Evolutionary conservation across 2,888 invertebrate genomes (phyloP), one percentile per base, ranked within the genome.

Genomic region (Ennomos fuscantarius): DNA sequence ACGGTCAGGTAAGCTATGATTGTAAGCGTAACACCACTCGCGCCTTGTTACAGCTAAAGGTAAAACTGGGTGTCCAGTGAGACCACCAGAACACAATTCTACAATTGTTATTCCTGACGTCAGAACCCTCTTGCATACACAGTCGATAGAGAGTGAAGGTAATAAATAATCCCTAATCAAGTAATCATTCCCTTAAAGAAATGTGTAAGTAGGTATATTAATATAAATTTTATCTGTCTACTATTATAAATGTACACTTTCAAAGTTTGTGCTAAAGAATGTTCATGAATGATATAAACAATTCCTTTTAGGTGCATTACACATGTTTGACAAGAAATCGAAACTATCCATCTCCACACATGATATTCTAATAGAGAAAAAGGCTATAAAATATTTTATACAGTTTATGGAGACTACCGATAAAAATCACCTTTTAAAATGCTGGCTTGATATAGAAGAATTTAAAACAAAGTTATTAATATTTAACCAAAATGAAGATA

Each of bases 331-430:
- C 57, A 90, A 91, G 67, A 91, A 92, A 67, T 95, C 95, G 0
- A 93, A 95, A 55, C 89, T 98, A 50, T 96, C 96, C 5, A 94
- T 96, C 87, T 95, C 94, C 49, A 89, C 98, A 59, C 87, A 93
- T 58, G 96, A 97, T 74, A 94, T 97, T 65, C 91, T 98, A 11
- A 86, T 93, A 31, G 97, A 97, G 83, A 96, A 96, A 79, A 95
- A 95, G 78, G 96, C 96, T 54, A 89, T 98, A 31, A 95, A 95
- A 44, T 96, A 97, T 84, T 97, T 98, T 81, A 94, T 97, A 53
- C 96, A 97, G 74, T 98, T 95, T 84, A 94, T 98, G 94, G 97
- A 97, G 74, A 93, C 94, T n/a, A 93, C 94, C 65, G 94, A 94
- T 55, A 94, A 94, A 52, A 84, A 95, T 53, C 84, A 93, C 13